Conservation (phyloP, 2,113 vertebrate genomes). For the Scartelaos histophorus region DNA sequence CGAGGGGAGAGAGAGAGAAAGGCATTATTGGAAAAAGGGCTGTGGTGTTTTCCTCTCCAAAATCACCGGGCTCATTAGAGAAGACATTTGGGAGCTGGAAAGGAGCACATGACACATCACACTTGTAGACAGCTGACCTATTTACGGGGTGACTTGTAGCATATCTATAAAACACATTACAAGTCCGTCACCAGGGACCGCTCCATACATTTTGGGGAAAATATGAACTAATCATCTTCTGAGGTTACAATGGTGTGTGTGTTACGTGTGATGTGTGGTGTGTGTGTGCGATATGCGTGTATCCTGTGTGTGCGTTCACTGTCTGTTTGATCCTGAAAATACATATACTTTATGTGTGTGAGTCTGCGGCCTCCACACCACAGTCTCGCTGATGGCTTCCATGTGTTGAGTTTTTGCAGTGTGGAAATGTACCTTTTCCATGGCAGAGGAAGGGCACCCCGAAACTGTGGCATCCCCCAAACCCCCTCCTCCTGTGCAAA, state of each 20-base stretch:
- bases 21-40: slow-evolving; percentile 76
- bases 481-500: slow-evolving; percentile 47
- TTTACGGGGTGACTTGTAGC: slow-evolving; percentile 74
- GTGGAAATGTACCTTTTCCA: slow-evolving; percentile 56
- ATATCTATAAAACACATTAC: slow-evolving; percentile 76
- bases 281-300: not conserved
- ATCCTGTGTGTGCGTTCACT: slow-evolving; percentile 19
- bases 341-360: slow-evolving; percentile 30
- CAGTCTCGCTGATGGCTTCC: slow-evolving; percentile 64
- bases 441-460: slow-evolving; percentile 47
- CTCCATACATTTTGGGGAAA: slow-evolving; percentile 69
- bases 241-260: slow-evolving; percentile 42
- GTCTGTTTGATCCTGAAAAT: slow-evolving; percentile 17
- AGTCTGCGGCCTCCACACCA: slow-evolving; percentile 46
- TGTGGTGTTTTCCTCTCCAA: slow-evolving; percentile 76
- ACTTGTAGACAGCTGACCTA: slow-evolving; percentile 78
- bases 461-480: slow-evolving; percentile 58
- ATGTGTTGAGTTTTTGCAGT: slow-evolving; percentile 51
- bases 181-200: slow-evolving; percentile 47
- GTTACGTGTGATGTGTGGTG: not conserved
- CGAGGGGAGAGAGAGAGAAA: slow-evolving; percentile 60
- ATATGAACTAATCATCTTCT: slow-evolving; percentile 70
- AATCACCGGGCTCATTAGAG: slow-evolving; percentile 77
- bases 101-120: slow-evolving; percentile 74
- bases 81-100: slow-evolving; percentile 74